These are phyloP conservation scores for Pachymerium ferrugineum DNA, from an alignment of 2,888 invertebrate species.

Conservation along the genomic window DNA sequence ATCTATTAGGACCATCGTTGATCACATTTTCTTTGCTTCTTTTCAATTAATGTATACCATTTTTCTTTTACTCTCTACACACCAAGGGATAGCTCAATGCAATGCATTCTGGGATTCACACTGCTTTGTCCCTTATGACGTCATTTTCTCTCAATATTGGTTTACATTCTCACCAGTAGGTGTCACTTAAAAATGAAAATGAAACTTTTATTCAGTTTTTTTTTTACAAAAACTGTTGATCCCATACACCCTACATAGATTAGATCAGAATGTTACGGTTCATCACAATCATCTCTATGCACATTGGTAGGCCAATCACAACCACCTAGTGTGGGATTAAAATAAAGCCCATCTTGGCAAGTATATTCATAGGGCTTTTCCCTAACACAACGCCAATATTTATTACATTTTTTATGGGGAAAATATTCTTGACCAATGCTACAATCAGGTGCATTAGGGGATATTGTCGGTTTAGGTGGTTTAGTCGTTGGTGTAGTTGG, in stretches of 20 bases:
- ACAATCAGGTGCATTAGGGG: constrained; percentile 34
- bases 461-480: constrained; percentile 16
- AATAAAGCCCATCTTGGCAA: constrained; percentile 69
- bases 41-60: no score
- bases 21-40: no score
- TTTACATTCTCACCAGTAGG: no score
- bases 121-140: background rate
- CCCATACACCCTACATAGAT: no score
- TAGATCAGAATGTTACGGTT: no score
- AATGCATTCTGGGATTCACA: background rate
- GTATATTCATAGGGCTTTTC: constrained; percentile 66
- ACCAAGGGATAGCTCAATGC: no score
- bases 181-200: no score
- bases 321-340: constrained; percentile 62
- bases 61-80: no score
- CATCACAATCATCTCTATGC: constrained; percentile 23
- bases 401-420: constrained; percentile 37
- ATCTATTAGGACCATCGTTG: constrained; percentile 2
- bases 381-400: constrained; percentile 76
- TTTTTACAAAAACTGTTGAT: no score
- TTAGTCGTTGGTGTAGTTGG: constrained; percentile 29
- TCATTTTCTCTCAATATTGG: background rate
- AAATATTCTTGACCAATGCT: constrained; percentile 37
- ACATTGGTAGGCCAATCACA: constrained; percentile 63
- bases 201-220: no score